Percentiles rank a stretch among this genome's conserved stretches.
Evolutionary conservation across 2,888 invertebrate species (phyloP).

Genomic region (Bruchidius siliquastri): DNA sequence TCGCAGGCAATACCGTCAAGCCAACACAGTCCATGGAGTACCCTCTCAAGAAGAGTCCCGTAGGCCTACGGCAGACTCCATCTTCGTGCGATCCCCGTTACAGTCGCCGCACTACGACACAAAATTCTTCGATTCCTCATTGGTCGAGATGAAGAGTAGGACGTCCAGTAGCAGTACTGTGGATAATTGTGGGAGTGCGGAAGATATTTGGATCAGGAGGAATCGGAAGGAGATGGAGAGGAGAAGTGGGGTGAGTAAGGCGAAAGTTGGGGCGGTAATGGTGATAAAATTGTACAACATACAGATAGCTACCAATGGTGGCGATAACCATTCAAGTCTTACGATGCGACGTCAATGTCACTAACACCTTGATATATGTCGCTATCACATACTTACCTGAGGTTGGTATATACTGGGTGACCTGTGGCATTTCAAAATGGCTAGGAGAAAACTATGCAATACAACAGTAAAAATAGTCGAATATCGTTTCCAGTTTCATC

Average conservation of each 20-base stretch:
- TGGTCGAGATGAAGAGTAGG: constrained; percentile 74
- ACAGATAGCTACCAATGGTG: too few species aligned
- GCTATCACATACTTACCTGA: too few species aligned
- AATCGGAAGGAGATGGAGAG: constrained; percentile 46
- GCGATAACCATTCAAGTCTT: too few species aligned
- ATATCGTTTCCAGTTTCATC: too few species aligned
- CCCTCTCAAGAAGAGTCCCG: constrained; percentile 55
- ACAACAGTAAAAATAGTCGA: too few species aligned
- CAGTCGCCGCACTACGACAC: constrained; percentile 69
- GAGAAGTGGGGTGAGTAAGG: constrained; percentile 47
- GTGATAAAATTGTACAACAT: not conserved
- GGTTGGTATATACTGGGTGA: too few species aligned
- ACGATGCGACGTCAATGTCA: too few species aligned
- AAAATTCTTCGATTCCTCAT: constrained; percentile 75
- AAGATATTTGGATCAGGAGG: constrained; percentile 70
- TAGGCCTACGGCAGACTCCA: constrained; percentile 57
- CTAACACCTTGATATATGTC: too few species aligned
- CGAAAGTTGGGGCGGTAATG: not conserved
- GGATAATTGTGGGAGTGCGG: constrained; percentile 53
- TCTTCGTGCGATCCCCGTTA: constrained; percentile 53
- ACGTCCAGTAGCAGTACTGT: constrained; percentile 60
- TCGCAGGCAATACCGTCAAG: constrained; percentile 51
- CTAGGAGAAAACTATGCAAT: too few species aligned
- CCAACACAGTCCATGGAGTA: constrained; percentile 62
- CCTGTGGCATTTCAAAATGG: too few species aligned